phyloP scores from a whole-genome alignment of 2,113 vertebrate genomes.

The Choloepus hoffmanni region DNA sequence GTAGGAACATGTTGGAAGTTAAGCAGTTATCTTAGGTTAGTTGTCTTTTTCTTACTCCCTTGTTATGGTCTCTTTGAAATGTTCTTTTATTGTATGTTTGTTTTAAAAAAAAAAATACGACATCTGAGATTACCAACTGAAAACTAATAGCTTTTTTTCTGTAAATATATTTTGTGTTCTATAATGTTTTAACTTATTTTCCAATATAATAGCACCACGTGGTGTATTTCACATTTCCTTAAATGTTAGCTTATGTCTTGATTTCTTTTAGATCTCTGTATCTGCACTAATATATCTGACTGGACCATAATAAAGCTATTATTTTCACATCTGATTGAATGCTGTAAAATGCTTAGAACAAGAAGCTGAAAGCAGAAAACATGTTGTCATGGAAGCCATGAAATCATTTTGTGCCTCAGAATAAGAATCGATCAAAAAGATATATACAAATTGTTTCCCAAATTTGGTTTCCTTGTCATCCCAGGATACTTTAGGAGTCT shows the following conservation, averaged over 20 bases:
- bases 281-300: not conserved
- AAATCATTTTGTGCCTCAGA: conserved; percentile 14
- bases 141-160: not conserved
- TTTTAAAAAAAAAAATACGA: too few relatives aligned
- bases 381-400: not conserved
- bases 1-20: too few relatives aligned
- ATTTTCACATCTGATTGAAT: not conserved
- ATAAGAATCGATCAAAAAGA: conserved; percentile 24
- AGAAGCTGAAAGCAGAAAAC: conserved; percentile 26
- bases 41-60: too few relatives aligned
- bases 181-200: not conserved
- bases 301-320: not conserved
- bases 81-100: too few relatives aligned
- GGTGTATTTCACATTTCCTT: not conserved
- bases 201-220: not conserved
- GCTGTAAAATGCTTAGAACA: not conserved
- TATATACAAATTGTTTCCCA: not conserved
- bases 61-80: too few relatives aligned
- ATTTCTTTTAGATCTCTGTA: not conserved
- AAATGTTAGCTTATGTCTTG: not conserved
- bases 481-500: not conserved
- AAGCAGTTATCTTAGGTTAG: too few relatives aligned
- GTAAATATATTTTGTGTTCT: not conserved
- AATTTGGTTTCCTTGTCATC: not conserved
- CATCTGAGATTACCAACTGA: not conserved